Base-by-base conservation (phyloP, 2,113 vertebrate genomes). In the Pachypanchax playfairii region DNA sequence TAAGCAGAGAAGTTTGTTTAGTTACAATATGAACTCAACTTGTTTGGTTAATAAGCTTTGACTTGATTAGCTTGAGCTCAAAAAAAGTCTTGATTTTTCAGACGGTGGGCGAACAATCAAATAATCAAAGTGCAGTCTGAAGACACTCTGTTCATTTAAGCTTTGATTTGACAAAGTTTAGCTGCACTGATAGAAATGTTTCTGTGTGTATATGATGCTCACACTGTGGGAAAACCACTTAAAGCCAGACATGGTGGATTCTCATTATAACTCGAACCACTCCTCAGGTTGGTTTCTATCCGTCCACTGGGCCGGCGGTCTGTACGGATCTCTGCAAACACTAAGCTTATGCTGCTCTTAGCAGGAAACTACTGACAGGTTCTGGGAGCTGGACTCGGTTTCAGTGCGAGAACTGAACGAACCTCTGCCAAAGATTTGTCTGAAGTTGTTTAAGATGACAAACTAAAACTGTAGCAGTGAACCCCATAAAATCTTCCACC, bases 371-470 rank as follows among this genome's bases (percentile, higher is more conserved):
- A 25, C 9, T 1, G 26, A 25, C 11, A 44, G 26, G 14, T 4
- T 39, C 52, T 18, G 22, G 47, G 24, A 28, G 41, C 56, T 70
- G 72, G 61, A 64, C 9, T 28, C 36, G 44, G 24, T 75, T 80
- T 64, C 74, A 51, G 22, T 56, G 50, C 56, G 53, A 58, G 60
- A 66, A 49, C 39, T 2, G 57, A 46, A 31, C 2, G 28, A 0
- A 8, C 0, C 6, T 25, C 66, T 69, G 66, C 57, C 71, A 65
- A 72, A 74, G 73, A 79, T 66, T 78, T 82, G 80, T 48, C 69
- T 29, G 31, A 31, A 51, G 46, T 21, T 8, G 39, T 65, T 73
- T 1, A n/a, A 42, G 39, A 13, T 48, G 35, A 35, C 46, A 60
- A 29, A 48, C 31, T 20, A 18, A 14, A n/a, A n/a, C n/a, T n/a